These are phyloP conservation scores for Ridgeia piscesae DNA, from an alignment of 1,140 invertebrate species.

Conservation along the genomic window DNA sequence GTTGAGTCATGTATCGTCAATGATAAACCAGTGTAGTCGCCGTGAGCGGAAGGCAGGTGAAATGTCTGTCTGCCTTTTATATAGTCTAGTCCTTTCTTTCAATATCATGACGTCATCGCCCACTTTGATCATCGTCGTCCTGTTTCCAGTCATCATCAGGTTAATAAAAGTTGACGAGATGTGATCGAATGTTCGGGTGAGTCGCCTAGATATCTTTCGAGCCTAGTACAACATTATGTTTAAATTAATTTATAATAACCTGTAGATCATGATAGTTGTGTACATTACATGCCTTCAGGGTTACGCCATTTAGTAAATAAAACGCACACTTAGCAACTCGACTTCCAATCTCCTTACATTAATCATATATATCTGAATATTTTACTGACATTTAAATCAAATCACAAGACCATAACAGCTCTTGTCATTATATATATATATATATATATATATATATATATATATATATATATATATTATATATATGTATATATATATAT, in stretches of 20 bases:
- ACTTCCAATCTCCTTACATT: background rate
- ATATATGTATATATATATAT: too few relatives aligned
- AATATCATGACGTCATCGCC: background rate
- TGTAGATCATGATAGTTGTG: background rate
- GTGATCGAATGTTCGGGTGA: background rate
- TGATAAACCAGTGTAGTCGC: background rate
- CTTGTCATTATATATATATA: background rate
- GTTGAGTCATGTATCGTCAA: background rate
- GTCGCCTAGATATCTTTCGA: background rate
- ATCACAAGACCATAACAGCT: background rate
- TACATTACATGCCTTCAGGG: background rate
- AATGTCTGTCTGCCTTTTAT: background rate
- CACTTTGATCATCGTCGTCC: background rate
- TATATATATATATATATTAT: background rate
- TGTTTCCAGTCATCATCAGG: background rate
- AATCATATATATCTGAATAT: background rate
- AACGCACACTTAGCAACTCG: background rate
- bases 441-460: background rate
- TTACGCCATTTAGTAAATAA: background rate
- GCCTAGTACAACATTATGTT: background rate
- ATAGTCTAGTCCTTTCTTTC: background rate
- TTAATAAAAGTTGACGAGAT: background rate
- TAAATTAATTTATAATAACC: background rate
- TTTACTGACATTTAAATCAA: background rate
- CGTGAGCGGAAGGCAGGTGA: background rate